Evolutionary conservation across 2,113 vertebrate species (phyloP).

Genomic region (Sinocyclocheilus anshuiensis): DNA sequence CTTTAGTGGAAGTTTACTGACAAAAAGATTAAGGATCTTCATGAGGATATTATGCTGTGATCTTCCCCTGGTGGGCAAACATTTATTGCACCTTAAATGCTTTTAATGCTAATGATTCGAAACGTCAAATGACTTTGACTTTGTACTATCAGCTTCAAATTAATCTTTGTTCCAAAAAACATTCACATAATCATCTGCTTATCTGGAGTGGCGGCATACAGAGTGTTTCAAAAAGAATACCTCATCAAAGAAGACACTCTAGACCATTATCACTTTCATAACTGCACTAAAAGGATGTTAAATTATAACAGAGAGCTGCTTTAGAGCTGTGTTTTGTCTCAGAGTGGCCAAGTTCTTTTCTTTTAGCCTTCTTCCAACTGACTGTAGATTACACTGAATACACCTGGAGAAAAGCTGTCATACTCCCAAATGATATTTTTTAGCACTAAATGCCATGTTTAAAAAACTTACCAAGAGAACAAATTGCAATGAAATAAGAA

Average conservation of each 20-base stretch:
- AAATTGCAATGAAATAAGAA: constrained; percentile 2
- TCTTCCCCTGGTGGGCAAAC: background rate
- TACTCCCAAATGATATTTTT: background rate
- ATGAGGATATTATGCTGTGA: background rate
- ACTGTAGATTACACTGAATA: background rate
- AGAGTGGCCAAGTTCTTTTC: background rate
- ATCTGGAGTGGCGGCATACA: constrained; percentile 18
- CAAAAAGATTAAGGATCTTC: no score
- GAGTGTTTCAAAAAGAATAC: background rate
- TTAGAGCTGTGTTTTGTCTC: background rate
- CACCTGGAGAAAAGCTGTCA: background rate
- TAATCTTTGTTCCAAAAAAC: constrained; percentile 4
- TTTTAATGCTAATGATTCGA: constrained; percentile 16
- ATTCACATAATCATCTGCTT: constrained; percentile 28
- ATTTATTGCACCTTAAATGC: constrained; percentile 1
- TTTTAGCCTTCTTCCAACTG: background rate
- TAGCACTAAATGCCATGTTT: constrained; percentile 5
- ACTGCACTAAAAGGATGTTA: constrained; percentile 48
- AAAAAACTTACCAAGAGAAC: background rate
- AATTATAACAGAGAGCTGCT: constrained; percentile 38
- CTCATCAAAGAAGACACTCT: constrained; percentile 26
- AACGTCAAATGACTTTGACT: background rate
- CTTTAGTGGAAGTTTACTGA: no score
- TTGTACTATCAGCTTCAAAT: constrained; percentile 10
- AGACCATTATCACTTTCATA: constrained; percentile 55